A percentile compares a stretch with the other conserved stretches of the same genome.
phyloP scores from a whole-genome alignment of 2,888 invertebrate genomes.

The Pegoplata infirma region DNA sequence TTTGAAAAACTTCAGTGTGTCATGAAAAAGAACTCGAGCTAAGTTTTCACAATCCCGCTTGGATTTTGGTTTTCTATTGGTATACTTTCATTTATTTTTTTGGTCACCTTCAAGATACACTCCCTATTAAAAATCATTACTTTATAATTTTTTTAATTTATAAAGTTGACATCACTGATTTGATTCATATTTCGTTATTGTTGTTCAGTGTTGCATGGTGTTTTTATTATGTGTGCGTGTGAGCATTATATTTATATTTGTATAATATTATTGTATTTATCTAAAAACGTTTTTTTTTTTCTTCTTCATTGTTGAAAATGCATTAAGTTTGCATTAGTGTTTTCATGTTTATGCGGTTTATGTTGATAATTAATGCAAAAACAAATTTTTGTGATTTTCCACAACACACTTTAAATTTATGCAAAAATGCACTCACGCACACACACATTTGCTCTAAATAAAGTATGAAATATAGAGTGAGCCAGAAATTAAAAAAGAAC shows the following conservation, averaged over 20 bases:
- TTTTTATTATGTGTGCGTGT: background rate
- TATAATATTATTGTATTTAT: conserved; percentile 22
- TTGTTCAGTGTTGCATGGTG: background rate
- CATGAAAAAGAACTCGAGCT: too few species aligned
- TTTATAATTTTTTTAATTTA: too few species aligned
- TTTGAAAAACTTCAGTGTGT: too few species aligned
- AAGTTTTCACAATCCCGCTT: too few species aligned
- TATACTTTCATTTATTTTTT: too few species aligned
- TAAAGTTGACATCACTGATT: too few species aligned
- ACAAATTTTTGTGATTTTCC: conserved; percentile 50
- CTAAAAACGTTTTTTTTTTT: conserved; percentile 25
- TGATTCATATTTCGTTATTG: background rate
- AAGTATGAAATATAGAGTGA: too few species aligned
- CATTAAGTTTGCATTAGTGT: conserved; percentile 73
- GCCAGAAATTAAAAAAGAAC: too few species aligned
- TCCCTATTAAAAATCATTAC: too few species aligned
- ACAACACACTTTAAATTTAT: conserved; percentile 6
- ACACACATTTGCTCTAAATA: background rate
- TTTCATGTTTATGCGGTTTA: conserved; percentile 58
- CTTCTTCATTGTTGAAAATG: conserved; percentile 67
- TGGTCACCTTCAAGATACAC: too few species aligned
- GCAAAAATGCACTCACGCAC: background rate
- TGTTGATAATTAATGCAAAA: conserved; percentile 61
- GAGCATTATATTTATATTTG: background rate
- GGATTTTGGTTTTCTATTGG: too few species aligned